phyloP scores from a whole-genome alignment of 1,140 invertebrate species.

The Eciton burchellii region DNA sequence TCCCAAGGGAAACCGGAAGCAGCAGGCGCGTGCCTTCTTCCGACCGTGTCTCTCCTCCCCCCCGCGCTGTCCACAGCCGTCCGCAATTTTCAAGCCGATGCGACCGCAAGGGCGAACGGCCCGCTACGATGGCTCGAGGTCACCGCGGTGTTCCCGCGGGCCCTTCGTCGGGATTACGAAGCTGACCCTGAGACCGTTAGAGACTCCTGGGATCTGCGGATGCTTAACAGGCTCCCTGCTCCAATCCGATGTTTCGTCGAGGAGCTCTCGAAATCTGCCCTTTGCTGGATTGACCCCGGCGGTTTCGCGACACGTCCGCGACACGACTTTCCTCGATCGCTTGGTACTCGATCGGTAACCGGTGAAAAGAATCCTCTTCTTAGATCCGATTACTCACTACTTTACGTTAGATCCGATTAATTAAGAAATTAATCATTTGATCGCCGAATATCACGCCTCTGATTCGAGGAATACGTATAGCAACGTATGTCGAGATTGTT shows the following conservation, averaged over 20 bases:
- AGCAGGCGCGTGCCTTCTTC: conserved; percentile 20
- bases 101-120: background rate
- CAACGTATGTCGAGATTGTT: background rate
- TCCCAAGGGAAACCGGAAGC: background rate
- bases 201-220: background rate
- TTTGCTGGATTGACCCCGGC: background rate
- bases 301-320: background rate
- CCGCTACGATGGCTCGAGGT: background rate
- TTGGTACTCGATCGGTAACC: background rate
- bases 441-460: background rate
- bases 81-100: conserved; percentile 39
- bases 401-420: no score
- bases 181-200: background rate
- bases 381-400: no score
- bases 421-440: no score
- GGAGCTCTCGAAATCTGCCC: background rate
- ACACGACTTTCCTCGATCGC: background rate
- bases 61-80: background rate
- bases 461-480: background rate
- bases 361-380: no score
- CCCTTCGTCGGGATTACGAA: conserved; percentile 17
- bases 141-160: background rate
- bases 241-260: background rate
- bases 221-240: background rate
- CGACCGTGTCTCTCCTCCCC: background rate